These are phyloP conservation scores for Xanthia togata DNA, from an alignment of 2,888 invertebrate species.

Conservation along the genomic window DNA sequence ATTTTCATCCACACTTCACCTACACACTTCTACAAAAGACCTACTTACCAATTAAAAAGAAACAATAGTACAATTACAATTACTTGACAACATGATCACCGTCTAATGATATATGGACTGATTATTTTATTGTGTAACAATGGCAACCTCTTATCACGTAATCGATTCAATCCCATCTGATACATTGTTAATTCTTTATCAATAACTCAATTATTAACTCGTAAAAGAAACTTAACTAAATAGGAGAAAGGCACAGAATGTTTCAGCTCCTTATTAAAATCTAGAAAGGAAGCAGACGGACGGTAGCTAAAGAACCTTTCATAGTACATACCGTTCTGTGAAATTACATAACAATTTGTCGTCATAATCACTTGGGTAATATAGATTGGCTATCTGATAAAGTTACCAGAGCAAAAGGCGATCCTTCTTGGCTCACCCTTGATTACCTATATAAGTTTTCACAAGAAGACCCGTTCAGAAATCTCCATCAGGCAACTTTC, in stretches of 20 bases:
- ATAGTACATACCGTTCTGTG: background rate
- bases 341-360: constrained; percentile 16
- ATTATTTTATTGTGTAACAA: constrained; percentile 52
- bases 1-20: constrained; percentile 19
- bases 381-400: background rate
- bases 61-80: constrained; percentile 69
- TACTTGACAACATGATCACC: constrained; percentile 68
- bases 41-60: constrained; percentile 61
- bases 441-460: background rate
- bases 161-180: constrained; percentile 38
- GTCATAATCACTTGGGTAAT: constrained; percentile 19
- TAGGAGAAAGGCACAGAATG: constrained; percentile 21
- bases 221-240: constrained; percentile 22
- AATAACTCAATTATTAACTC: constrained; percentile 41
- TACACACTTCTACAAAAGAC: constrained; percentile 30
- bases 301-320: constrained; percentile 4
- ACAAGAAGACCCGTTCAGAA: background rate
- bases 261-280: constrained; percentile 25
- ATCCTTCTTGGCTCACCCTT: background rate
- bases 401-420: background rate
- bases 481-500: background rate
- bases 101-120: constrained; percentile 60
- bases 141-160: constrained; percentile 43
- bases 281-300: constrained; percentile 30
- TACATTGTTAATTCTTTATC: constrained; percentile 36